phyloP scores from a whole-genome alignment of 2,113 vertebrate genomes.

The Centropus bengalensis region DNA sequence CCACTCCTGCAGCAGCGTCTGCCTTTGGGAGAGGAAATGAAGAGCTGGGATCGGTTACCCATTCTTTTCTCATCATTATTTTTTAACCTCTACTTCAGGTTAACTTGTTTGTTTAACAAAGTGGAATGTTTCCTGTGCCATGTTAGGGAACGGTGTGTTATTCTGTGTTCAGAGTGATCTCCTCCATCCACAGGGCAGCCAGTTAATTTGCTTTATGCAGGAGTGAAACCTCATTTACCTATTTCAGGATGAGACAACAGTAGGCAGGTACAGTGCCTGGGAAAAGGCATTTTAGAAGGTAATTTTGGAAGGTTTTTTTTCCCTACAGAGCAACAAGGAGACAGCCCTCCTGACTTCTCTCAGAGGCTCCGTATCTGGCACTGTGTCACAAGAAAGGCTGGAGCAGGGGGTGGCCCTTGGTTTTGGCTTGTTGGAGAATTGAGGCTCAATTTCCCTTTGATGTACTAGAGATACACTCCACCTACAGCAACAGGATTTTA shows the following conservation, averaged over 20 bases:
- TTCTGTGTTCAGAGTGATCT: neutral
- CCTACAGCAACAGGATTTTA: neutral
- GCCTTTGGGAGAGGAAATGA: neutral
- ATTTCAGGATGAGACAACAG: neutral
- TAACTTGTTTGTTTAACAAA: neutral
- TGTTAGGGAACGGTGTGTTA: accelerated
- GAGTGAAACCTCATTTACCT: neutral
- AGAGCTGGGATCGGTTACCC: neutral
- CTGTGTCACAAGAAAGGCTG: neutral
- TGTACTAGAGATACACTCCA: no score
- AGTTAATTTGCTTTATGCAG: accelerated
- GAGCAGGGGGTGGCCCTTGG: neutral
- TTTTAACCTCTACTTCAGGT: neutral
- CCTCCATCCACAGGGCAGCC: neutral
- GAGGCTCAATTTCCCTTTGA: neutral
- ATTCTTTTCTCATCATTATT: neutral
- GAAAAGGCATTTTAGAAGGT: no score
- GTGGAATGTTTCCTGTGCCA: accelerated
- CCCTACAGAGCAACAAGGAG: neutral
- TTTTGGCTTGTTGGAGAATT: neutral
- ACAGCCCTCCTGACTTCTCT: neutral
- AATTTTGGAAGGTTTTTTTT: neutral
- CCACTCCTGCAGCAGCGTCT: neutral
- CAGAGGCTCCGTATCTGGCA: accelerated
- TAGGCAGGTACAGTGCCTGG: neutral